Percentiles rank a stretch among this genome's conserved stretches.
These are phyloP conservation scores for Eubucco bourcierii DNA, from an alignment of 2,113 vertebrate species.

Conservation along the genomic window DNA sequence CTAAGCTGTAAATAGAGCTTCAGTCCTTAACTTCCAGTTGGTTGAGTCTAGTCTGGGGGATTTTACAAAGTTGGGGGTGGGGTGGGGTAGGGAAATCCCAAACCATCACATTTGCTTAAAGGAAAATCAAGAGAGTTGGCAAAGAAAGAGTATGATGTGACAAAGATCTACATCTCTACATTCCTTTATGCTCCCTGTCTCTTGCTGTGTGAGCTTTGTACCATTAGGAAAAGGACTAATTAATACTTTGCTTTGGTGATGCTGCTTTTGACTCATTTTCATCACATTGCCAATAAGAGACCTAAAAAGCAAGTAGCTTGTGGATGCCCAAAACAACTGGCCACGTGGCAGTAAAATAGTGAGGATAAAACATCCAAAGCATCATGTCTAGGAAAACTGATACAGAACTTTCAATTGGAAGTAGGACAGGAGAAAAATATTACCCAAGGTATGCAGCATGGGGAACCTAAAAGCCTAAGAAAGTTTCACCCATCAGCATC, in stretches of 20 bases:
- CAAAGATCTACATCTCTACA: not conserved
- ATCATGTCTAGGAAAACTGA: fast-evolving
- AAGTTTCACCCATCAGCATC: not conserved
- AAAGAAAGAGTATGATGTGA: not conserved
- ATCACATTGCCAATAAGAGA: not conserved
- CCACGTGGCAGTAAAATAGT: not conserved
- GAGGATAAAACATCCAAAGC: not conserved
- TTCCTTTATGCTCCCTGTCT: not conserved
- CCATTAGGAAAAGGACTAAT: not conserved
- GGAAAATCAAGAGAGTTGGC: not conserved
- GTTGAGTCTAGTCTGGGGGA: too few species aligned
- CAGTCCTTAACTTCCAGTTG: too few species aligned
- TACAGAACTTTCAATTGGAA: not conserved
- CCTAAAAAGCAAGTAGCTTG: not conserved
- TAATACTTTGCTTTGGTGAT: not conserved
- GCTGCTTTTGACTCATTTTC: not conserved
- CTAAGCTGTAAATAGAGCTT: too few species aligned
- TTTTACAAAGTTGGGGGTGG: too few species aligned
- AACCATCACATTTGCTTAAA: too few species aligned
- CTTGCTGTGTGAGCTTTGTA: not conserved
- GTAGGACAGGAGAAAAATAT: not conserved
- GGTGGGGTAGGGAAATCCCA: too few species aligned
- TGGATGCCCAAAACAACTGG: not conserved
- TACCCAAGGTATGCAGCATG: not conserved
- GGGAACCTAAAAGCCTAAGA: not conserved